These are phyloP conservation scores for Drosophila ochracea DNA, from an alignment of 2,888 invertebrate species.

Conservation along the genomic window DNA sequence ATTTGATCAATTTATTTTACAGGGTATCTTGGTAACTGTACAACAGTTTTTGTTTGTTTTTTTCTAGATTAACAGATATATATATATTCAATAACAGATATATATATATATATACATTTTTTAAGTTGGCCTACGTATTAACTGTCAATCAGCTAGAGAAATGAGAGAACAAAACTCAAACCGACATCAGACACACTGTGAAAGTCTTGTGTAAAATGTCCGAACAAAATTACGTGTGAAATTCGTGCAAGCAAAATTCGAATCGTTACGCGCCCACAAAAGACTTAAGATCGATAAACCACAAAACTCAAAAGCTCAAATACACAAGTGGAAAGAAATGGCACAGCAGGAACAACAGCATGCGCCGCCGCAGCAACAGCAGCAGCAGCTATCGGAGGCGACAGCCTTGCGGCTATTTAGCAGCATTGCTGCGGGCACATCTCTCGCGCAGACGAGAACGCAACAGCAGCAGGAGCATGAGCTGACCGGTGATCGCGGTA, in stretches of 20 bases:
- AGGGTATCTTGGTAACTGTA: not conserved
- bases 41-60: not conserved
- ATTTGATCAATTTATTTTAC: not conserved
- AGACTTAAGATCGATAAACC: slow-evolving; percentile 17
- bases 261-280: slow-evolving; percentile 39
- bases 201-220: slow-evolving; percentile 73
- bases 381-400: slow-evolving; percentile 66
- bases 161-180: not conserved
- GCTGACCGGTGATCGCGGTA: not conserved
- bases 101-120: not conserved
- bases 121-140: slow-evolving; percentile 8
- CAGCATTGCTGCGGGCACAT: slow-evolving; percentile 45
- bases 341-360: slow-evolving; percentile 36
- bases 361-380: not conserved
- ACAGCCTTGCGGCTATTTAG: slow-evolving; percentile 72
- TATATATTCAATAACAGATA: no score
- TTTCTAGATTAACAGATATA: not conserved
- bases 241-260: slow-evolving; percentile 54
- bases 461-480: not conserved
- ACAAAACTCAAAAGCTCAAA: slow-evolving; percentile 9
- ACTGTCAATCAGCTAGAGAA: not conserved
- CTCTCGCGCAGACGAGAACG: slow-evolving; percentile 1
- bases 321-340: slow-evolving; percentile 31
- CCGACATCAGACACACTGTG: slow-evolving; percentile 47
- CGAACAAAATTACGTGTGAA: slow-evolving; percentile 67